Evolutionary conservation across 2,888 invertebrate genomes (phyloP).

Genomic region (Diplazon laetatorius): DNA sequence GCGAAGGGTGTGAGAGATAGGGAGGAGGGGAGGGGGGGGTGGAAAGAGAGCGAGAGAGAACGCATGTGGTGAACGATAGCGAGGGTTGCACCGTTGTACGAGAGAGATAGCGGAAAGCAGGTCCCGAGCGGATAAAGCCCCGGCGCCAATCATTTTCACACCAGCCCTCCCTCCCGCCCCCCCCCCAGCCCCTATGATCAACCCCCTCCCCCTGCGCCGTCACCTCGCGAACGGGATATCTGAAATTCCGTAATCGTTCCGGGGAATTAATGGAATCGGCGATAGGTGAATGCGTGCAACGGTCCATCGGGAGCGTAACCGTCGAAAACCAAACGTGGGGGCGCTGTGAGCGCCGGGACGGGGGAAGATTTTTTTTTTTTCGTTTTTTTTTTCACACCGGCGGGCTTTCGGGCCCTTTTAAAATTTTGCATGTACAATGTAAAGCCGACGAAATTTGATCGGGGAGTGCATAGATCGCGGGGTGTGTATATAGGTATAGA

Average conservation of each 20-base stretch:
- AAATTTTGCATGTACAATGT: constrained; percentile 7
- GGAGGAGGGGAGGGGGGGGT: constrained; percentile 1
- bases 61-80: constrained; percentile 1
- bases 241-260: constrained; percentile 44
- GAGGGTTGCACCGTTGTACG: constrained; percentile 29
- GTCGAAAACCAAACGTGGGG: constrained; percentile 1
- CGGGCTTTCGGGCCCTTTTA: neutral
- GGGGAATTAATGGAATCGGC: constrained; percentile 50
- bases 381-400: constrained; percentile 21
- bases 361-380: no score
- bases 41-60: constrained; percentile 2
- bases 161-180: neutral
- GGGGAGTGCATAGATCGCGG: neutral
- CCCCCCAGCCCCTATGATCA: neutral
- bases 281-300: constrained; percentile 35
- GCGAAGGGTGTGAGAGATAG: constrained; percentile 32
- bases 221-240: constrained; percentile 30
- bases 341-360: no score
- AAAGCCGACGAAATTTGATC: constrained; percentile 2
- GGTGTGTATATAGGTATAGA: no score
- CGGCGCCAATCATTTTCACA: constrained; percentile 42
- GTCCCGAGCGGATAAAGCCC: constrained; percentile 45
- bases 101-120: constrained; percentile 42
- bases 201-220: neutral
- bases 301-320: constrained; percentile 8